A percentile compares a stretch with the other conserved stretches of the same genome.
These are phyloP conservation scores for Cyprinodon tularosa DNA, from an alignment of 2,113 vertebrate genomes.

Conservation along the genomic window DNA sequence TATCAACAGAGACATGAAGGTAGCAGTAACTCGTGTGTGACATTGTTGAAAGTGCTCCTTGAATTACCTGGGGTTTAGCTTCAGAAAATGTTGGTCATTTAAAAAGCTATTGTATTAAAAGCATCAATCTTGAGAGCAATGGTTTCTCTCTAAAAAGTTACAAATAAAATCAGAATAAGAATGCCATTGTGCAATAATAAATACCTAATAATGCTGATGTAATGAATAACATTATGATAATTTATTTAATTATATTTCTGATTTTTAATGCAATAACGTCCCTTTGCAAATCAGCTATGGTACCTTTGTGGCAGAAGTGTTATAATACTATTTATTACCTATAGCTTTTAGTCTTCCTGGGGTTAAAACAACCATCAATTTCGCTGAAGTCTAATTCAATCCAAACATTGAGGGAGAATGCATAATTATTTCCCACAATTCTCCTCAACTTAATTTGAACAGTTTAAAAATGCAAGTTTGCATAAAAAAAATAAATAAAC, in stretches of 20 bases:
- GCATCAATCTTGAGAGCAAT: neutral
- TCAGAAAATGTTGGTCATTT: slow-evolving; percentile 32
- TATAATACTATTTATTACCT: no score
- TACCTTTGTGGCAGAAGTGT: neutral
- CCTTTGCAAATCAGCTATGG: neutral
- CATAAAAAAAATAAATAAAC: no score
- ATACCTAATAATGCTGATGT: neutral
- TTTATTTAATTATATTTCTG: neutral
- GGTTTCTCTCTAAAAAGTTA: neutral
- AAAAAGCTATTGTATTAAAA: slow-evolving; percentile 11
- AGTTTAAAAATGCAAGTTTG: no score
- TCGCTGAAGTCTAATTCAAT: neutral
- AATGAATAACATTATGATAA: neutral
- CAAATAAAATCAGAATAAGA: neutral
- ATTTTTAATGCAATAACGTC: neutral
- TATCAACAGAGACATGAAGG: slow-evolving; percentile 43
- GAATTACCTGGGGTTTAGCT: neutral
- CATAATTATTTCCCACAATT: no score
- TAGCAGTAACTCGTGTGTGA: slow-evolving; percentile 29
- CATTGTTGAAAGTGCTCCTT: slow-evolving; percentile 51
- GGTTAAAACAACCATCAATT: no score
- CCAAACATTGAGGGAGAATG: no score
- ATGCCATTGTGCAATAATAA: neutral
- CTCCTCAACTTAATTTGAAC: no score
- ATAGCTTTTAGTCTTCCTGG: no score